Evolutionary conservation across 2,888 invertebrate genomes (phyloP).

Genomic region (Drosophila anomelani): DNA sequence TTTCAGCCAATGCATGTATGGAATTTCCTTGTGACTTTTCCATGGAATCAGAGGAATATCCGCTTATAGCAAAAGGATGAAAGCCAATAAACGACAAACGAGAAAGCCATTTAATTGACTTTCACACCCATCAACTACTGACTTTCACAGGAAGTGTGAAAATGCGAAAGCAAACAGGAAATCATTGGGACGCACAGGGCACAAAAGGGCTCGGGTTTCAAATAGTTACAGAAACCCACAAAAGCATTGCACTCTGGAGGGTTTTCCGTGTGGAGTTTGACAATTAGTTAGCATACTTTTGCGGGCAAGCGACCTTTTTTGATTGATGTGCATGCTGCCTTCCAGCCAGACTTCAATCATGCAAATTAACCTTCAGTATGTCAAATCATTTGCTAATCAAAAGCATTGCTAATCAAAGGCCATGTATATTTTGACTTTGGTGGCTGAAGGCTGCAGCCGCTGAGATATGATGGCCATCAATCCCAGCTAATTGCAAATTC

Average conservation of each 20-base stretch:
- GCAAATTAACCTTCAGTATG: conserved; percentile 45
- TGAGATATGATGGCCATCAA: conserved; percentile 5
- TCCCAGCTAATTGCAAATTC: neutral
- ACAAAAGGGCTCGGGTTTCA: neutral
- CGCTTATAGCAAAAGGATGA: neutral
- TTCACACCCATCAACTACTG: neutral
- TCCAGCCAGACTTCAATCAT: conserved; percentile 27
- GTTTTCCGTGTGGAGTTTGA: conserved; percentile 14
- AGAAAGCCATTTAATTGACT: neutral
- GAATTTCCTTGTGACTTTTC: neutral
- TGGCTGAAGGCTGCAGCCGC: conserved; percentile 26
- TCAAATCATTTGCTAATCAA: conserved; percentile 37
- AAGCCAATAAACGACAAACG: neutral
- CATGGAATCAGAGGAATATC: neutral
- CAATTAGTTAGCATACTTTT: conserved; percentile 39
- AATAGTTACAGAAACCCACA: neutral
- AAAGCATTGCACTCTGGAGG: neutral
- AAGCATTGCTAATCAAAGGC: too few species aligned
- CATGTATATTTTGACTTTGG: neutral
- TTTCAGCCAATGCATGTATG: neutral
- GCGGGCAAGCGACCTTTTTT: conserved; percentile 34
- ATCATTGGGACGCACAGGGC: neutral
- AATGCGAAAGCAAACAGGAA: neutral
- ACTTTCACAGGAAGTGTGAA: conserved; percentile 4
- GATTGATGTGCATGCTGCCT: conserved; percentile 28